Base-by-base conservation (phyloP, 2,888 invertebrate species). In the Cynaeus angustus region DNA sequence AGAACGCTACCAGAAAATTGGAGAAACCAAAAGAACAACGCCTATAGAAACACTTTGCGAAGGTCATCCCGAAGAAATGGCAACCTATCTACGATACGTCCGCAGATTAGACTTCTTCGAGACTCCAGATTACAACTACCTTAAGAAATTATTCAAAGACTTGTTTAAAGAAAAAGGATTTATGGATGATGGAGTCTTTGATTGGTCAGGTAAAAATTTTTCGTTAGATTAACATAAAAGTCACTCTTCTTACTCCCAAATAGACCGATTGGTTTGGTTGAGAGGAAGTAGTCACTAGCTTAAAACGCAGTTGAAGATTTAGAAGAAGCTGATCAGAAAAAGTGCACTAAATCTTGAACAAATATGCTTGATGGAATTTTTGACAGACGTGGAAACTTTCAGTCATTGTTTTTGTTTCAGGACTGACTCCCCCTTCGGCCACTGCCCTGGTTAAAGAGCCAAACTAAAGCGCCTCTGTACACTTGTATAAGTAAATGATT, bases 1-100 rank as follows among this genome's bases (percentile, higher is more conserved):
- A 89, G 99, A 99, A 88, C 89, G 99, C 85, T 99, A 99, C 90
- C 99, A 99, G 89, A 99, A 99, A 90, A 99, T 99, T 86, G 99
- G 99, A 81, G 99, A 99, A 87, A 99, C 99, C 78, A 99, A 99
- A 87, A 91, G 98, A 83, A 96, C 97, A 81, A 99, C 99, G 78
- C 96, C 99, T 66, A 96, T 99, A 83, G 99, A 99, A 89, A 94
- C 91, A 81, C 88, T 94, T 74, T 94, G 94, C 87, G 94, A 94
- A 81, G 92, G 93, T 72, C 93, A 94, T 88, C 91, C 94, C 81
- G 99, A 99, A 86, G 99, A 99, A 88, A 92, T 99, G 90, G 96
- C 98, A 75, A 97, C 95, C 84, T 99, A 99, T 88, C 89, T 99
- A 80, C 93, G 97, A 82, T 99, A 99, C 88, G 98, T 98, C 71